Evolutionary conservation across 1,140 invertebrate species (phyloP), one percentile per base, ranked within the genome.

Genomic region (Leucophenga varia): DNA sequence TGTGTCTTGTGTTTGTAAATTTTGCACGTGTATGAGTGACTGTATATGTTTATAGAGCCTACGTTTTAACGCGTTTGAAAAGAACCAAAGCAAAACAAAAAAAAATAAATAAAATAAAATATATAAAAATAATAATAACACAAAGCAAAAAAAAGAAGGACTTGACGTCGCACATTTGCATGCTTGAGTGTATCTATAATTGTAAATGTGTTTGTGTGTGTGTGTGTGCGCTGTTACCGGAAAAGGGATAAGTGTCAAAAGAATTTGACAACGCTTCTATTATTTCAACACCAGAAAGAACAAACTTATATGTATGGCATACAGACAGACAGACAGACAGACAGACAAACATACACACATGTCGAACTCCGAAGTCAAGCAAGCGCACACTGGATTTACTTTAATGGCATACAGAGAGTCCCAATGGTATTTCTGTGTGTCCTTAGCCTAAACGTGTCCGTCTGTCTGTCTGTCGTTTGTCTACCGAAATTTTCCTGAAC

Each of bases 11-110:
- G 44, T 39, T 31, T 37, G 51, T 47, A 41, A 44, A 10, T 5
- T 25, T 25, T 25, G 22, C 22, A 25, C 36, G 36, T 55, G 49
- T 17, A 46, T 39, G 17, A 50, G 43, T 47, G 49, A 17, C 52
- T 55, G 61, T 49, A 53, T 53, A n/a, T 34, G 31, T 67, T 68
- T 67, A 67, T 68, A 63, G 57, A 64, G 64, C 64, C 63, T 53
- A 67, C 63, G 64, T 67, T 68, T 25, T n/a, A n/a, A n/a, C 59
- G 63, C 63, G 67, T 63, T 65, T n/a, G n/a, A n/a, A n/a, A n/a
- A n/a, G n/a, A n/a, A n/a, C n/a, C n/a, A n/a, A n/a, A n/a, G n/a
- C n/a, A n/a, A n/a, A n/a, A n/a, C n/a, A n/a, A n/a, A n/a, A n/a
- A n/a, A n/a, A n/a, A n/a, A n/a, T n/a, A n/a, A n/a, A n/a, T n/a